Conservation (phyloP, 2,113 vertebrate genomes). For the Ia io region DNA sequence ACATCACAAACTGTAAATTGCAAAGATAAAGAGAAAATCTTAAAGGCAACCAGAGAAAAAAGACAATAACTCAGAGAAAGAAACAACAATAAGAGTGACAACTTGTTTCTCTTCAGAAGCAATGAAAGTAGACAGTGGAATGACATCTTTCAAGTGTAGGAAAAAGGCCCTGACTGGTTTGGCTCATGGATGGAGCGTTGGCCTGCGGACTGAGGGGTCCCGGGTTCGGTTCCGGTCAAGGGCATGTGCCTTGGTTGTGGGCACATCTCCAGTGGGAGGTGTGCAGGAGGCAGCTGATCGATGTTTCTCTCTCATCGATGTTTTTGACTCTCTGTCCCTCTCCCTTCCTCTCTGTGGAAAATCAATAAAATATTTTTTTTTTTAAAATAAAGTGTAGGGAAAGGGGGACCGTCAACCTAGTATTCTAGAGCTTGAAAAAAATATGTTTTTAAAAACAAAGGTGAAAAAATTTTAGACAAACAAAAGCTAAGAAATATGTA, state of each 20-base stretch:
- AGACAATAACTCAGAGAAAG: background rate
- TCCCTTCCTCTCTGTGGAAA: too few species aligned
- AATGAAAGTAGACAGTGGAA: background rate
- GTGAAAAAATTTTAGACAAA: conserved; percentile 14
- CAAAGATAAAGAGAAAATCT: background rate
- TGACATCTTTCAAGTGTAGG: background rate
- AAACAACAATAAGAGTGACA: background rate
- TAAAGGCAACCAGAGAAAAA: background rate
- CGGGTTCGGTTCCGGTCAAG: too few species aligned
- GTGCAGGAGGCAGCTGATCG: too few species aligned
- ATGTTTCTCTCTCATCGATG: too few species aligned
- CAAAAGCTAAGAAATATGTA: background rate
- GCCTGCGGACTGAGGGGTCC: too few species aligned
- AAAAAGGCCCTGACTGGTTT: too few species aligned
- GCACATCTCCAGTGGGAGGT: too few species aligned
- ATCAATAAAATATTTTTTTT: too few species aligned
- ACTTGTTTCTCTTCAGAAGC: background rate
- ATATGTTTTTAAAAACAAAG: conserved; percentile 1
- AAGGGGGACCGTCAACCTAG: background rate
- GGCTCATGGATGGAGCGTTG: too few species aligned
- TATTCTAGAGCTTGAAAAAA: background rate
- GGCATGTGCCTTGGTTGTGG: too few species aligned
- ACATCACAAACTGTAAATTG: background rate
- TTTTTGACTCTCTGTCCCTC: too few species aligned
- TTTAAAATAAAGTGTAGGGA: background rate